Percentiles rank a stretch among this genome's conserved stretches.
These are phyloP conservation scores for Erithacus rubecula DNA, from an alignment of 2,797 vertebrate species.

Conservation along the genomic window DNA sequence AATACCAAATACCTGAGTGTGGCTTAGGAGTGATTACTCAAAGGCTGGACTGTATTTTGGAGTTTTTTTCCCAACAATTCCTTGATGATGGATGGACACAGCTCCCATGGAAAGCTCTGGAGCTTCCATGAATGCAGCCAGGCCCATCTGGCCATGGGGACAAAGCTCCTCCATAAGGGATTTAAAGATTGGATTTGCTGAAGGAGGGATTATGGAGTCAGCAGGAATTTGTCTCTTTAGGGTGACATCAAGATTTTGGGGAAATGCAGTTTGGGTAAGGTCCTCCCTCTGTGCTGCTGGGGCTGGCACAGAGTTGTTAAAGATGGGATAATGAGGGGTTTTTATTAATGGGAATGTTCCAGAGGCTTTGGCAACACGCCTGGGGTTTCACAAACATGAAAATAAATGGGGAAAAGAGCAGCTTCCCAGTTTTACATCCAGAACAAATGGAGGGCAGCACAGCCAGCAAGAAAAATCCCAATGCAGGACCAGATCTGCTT, in stretches of 20 bases:
- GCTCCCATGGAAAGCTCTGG: background rate
- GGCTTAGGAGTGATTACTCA: background rate
- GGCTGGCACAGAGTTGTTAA: background rate
- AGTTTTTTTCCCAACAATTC: background rate
- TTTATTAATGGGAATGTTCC: conserved; percentile 29
- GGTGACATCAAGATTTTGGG: background rate
- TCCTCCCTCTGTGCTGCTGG: background rate
- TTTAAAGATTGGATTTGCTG: background rate
- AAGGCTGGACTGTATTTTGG: background rate
- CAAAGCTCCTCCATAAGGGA: background rate
- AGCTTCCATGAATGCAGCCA: background rate
- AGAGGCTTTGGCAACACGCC: background rate
- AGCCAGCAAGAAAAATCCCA: background rate
- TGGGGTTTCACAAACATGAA: background rate
- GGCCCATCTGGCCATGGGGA: background rate
- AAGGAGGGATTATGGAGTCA: background rate
- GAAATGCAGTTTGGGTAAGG: background rate
- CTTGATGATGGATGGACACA: too few species aligned
- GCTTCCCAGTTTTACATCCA: background rate
- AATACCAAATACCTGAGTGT: background rate
- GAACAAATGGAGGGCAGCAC: background rate
- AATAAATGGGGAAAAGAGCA: background rate
- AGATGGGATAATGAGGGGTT: background rate
- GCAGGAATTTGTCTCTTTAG: background rate
- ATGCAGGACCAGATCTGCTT: background rate